These are phyloP conservation scores for Phoenicopterus ruber DNA, from an alignment of 2,113 vertebrate genomes.

Conservation along the genomic window DNA sequence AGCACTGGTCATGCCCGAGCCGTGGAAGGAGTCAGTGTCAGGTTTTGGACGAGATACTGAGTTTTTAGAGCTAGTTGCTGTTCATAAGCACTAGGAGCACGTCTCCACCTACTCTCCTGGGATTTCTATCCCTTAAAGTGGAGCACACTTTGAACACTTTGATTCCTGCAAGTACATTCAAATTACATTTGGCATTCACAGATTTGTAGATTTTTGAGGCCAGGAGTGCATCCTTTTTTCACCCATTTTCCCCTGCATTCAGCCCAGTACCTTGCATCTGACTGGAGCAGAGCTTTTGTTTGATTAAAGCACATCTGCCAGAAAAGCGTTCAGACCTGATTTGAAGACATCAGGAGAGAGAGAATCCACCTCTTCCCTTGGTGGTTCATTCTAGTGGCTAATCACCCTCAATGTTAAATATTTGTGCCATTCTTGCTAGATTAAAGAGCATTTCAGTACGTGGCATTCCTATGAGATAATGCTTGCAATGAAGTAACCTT, in stretches of 20 bases:
- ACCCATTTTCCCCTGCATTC: background rate
- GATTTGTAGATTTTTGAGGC: slow-evolving; percentile 52
- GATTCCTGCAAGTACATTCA: slow-evolving; percentile 9
- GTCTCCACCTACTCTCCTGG: background rate
- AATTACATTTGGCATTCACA: slow-evolving; percentile 33
- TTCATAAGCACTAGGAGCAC: background rate
- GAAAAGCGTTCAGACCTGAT: slow-evolving; percentile 37
- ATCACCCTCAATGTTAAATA: slow-evolving; percentile 64
- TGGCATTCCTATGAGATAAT: slow-evolving; percentile 62
- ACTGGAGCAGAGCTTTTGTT: background rate
- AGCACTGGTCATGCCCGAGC: background rate
- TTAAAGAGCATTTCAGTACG: slow-evolving; percentile 51
- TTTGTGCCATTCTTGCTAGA: slow-evolving; percentile 64
- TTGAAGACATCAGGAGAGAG: slow-evolving; percentile 34
- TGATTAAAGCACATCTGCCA: slow-evolving; percentile 61
- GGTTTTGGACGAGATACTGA: background rate
- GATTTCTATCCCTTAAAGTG: background rate
- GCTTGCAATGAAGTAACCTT: slow-evolving; percentile 58
- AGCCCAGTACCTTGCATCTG: background rate
- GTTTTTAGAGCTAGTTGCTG: background rate
- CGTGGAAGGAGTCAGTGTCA: background rate
- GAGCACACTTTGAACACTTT: background rate
- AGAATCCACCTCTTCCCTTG: slow-evolving; percentile 41
- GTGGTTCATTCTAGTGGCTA: slow-evolving; percentile 48
- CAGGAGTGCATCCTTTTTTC: slow-evolving; percentile 4